These are phyloP conservation scores for Pseudochaenichthys georgianus DNA, from an alignment of 2,797 vertebrate species.

Conservation along the genomic window DNA sequence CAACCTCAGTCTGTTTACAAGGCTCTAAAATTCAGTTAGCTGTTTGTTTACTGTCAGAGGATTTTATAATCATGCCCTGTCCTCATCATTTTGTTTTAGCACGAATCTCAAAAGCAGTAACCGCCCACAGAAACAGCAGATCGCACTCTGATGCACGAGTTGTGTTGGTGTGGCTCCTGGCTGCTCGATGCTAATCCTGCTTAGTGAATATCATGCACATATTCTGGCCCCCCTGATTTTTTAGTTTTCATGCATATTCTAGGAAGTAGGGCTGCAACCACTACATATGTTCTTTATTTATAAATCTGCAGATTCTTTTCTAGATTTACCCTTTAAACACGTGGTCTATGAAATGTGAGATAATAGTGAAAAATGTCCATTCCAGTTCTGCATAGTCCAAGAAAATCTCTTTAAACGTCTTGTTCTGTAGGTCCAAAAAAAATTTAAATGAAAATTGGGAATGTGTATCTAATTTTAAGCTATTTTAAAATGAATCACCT, in stretches of 20 bases:
- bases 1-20: too few species aligned
- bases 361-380: too few species aligned
- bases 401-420: too few species aligned
- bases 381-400: too few species aligned
- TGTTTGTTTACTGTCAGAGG: too few species aligned
- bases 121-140: conserved; percentile 1
- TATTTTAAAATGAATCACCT: not conserved
- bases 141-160: conserved; percentile 13
- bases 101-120: conserved; percentile 15
- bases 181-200: conserved; percentile 33
- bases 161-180: conserved; percentile 15
- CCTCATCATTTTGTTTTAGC: conserved; percentile 23
- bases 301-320: too few species aligned
- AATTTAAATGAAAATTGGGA: too few species aligned
- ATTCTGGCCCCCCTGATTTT: not conserved
- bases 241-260: conserved; percentile 9
- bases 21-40: too few species aligned
- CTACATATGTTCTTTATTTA: too few species aligned
- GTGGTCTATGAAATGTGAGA: too few species aligned
- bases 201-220: conserved; percentile 23
- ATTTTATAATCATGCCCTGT: conserved; percentile 5
- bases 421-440: too few species aligned
- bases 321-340: too few species aligned
- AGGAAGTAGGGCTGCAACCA: not conserved
- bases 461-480: not conserved